Conservation (phyloP, 2,888 invertebrate species). For the Empis livida region DNA sequence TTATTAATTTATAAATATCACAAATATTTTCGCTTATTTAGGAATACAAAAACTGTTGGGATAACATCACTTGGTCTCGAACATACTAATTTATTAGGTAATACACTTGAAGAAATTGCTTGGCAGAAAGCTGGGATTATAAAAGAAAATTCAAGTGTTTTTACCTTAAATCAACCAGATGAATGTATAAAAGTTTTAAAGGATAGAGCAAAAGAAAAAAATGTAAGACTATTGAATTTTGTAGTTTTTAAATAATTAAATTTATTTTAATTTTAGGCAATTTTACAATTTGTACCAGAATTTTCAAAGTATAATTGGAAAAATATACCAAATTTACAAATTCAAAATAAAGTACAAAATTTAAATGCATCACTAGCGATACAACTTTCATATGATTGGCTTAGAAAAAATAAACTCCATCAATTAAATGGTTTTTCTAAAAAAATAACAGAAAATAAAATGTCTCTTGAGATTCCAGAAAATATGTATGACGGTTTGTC, state of each 20-base stretch:
- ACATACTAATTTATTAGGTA: conserved; percentile 71
- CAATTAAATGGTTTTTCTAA: conserved; percentile 11
- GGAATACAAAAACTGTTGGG: conserved; percentile 74
- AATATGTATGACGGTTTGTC: conserved; percentile 47
- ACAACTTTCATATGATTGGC: conserved; percentile 66
- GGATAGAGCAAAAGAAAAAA: conserved; percentile 47
- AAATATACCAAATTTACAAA: conserved; percentile 30
- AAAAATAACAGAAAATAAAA: conserved; percentile 12
- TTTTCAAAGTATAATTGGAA: conserved; percentile 45
- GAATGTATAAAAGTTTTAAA: conserved; percentile 54
- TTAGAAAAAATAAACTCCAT: conserved; percentile 30
- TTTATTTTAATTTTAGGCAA: conserved; percentile 42
- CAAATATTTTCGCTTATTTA: conserved; percentile 22
- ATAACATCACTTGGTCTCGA: conserved; percentile 86
- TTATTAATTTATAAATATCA: no score
- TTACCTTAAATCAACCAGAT: conserved; percentile 48
- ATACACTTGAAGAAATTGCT: conserved; percentile 76
- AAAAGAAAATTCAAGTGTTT: conserved; percentile 58
- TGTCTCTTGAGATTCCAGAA: conserved; percentile 20
- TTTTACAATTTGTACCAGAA: conserved; percentile 47
- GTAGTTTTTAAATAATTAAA: not conserved
- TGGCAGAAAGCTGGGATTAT: conserved; percentile 94
- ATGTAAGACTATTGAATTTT: conserved; percentile 34
- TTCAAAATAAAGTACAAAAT: conserved; percentile 46
- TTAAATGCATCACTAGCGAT: conserved; percentile 83